Base-by-base conservation (phyloP, 2,797 vertebrate species). In the Danio kyathit region DNA sequence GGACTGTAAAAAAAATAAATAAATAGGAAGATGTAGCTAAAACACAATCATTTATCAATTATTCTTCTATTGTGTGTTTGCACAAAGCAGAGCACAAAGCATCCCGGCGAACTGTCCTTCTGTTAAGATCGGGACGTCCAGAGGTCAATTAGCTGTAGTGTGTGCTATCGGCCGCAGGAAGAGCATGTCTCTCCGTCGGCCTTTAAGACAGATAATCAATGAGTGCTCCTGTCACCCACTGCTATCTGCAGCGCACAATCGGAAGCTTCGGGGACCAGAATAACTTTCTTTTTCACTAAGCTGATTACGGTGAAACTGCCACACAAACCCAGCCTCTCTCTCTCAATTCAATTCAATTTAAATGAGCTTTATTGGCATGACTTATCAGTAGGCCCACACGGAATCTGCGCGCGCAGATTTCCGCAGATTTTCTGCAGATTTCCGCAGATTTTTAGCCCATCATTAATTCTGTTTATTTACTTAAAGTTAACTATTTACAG, bases 121-220 rank as follows among this genome's bases (percentile, higher is more conserved):
- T 4, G 11, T n/a, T 41, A 40, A 57, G 44, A 67, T 48, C 38
- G 9, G 3, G 77, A 80, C 67, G 81, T 70, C 79, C 70, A 72
- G 75, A 6, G 90, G 88, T 90, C 87, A 88, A 73, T 90, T 87
- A 90, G 84, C 83, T 16, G 40, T 80, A 80, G 74, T 29, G 60
- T 86, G 29, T 65, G 38, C 73, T 76, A 74, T 84, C 65, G 38
- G 74, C 79, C 69, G 49, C 7, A 82, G 83, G 87, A 54, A 46
- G 75, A 83, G 61, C 86, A 89, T 85, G 86, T 87, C 88, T 87
- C 80, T 75, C 82, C 76, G 82, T 83, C 56, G 52, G 80, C 78
- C 82, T 83, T 57, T 49, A 81, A 70, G 83, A 89, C 84, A 74
- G 81, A 84, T 86, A 88, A 91, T 91, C 89, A 82, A 82, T 81